A percentile compares a stretch with the other conserved stretches of the same genome.
Conservation (phyloP, 2,888 invertebrate genomes). For the Caenorhabditis doughertyi region DNA sequence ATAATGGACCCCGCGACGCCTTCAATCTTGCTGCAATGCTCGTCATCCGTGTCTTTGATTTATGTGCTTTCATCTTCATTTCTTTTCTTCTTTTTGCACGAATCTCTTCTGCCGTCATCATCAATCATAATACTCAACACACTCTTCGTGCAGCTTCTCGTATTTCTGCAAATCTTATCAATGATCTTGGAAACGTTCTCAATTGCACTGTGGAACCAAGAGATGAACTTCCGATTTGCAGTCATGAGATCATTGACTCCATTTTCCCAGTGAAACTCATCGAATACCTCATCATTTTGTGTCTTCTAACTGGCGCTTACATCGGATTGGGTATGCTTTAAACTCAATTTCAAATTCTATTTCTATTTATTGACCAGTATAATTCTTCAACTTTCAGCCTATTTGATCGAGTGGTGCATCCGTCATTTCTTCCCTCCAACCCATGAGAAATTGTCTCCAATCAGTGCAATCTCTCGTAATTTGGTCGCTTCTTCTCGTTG, state of each 20-base stretch:
- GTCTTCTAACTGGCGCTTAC: slow-evolving; percentile 79
- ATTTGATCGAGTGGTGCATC: slow-evolving; percentile 78
- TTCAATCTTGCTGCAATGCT: slow-evolving; percentile 36
- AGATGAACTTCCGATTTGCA: slow-evolving; percentile 67
- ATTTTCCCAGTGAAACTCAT: slow-evolving; percentile 79
- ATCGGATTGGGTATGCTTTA: slow-evolving; percentile 69
- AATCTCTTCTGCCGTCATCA: slow-evolving; percentile 65
- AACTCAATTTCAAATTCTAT: not conserved
- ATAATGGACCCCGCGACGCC: slow-evolving; percentile 31
- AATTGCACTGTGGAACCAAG: slow-evolving; percentile 73
- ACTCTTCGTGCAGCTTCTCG: slow-evolving; percentile 57
- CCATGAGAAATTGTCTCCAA: slow-evolving; percentile 38
- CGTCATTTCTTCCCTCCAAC: slow-evolving; percentile 73
- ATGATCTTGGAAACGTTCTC: slow-evolving; percentile 71
- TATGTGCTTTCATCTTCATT: slow-evolving; percentile 76
- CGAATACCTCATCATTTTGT: slow-evolving; percentile 79
- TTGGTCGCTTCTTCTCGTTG: slow-evolving; percentile 28
- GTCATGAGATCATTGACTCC: slow-evolving; percentile 65
- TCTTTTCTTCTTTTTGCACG: slow-evolving; percentile 74
- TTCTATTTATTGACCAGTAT: too few species aligned
- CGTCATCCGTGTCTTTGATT: slow-evolving; percentile 75
- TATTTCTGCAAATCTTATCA: slow-evolving; percentile 32
- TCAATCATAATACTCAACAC: slow-evolving; percentile 43
- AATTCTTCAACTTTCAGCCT: too few species aligned
- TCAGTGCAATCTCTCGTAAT: slow-evolving; percentile 50